phyloP scores from a whole-genome alignment of 2,113 vertebrate species.

The Crotalus viridis region DNA sequence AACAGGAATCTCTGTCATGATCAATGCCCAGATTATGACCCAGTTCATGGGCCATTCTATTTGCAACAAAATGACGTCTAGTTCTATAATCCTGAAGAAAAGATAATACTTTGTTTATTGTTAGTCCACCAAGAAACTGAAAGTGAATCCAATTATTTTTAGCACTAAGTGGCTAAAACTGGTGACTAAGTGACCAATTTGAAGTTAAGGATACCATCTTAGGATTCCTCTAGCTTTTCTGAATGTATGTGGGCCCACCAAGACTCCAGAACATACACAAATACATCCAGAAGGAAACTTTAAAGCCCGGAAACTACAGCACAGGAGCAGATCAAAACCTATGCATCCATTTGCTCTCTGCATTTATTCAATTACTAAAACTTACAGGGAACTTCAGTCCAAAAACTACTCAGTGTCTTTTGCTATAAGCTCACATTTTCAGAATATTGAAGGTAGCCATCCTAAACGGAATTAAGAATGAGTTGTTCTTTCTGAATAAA shows the following conservation, averaged over 20 bases:
- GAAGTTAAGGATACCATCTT: not conserved
- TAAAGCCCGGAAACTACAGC: not conserved
- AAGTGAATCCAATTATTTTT: not conserved
- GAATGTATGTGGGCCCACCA: not conserved
- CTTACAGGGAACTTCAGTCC: not conserved
- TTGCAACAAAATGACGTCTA: too few relatives aligned
- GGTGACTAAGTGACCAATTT: not conserved
- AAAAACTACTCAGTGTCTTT: not conserved
- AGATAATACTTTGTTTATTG: not conserved
- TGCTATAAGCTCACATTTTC: not conserved
- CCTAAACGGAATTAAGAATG: not conserved
- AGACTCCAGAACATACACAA: not conserved
- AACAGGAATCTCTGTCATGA: slow-evolving; percentile 78
- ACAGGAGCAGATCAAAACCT: not conserved
- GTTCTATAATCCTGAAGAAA: slow-evolving; percentile 79
- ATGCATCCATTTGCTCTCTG: not conserved
- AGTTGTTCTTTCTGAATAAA: not conserved
- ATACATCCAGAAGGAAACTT: too few relatives aligned
- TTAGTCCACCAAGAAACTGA: accelerated
- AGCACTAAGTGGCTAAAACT: not conserved
- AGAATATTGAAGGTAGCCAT: not conserved
- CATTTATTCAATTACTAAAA: not conserved
- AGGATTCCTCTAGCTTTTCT: not conserved
- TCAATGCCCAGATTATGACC: slow-evolving; percentile 92
- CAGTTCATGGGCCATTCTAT: slow-evolving; percentile 85